Base-by-base conservation (phyloP, 2,888 invertebrate genomes). In the Pristionchus arcanus region DNA sequence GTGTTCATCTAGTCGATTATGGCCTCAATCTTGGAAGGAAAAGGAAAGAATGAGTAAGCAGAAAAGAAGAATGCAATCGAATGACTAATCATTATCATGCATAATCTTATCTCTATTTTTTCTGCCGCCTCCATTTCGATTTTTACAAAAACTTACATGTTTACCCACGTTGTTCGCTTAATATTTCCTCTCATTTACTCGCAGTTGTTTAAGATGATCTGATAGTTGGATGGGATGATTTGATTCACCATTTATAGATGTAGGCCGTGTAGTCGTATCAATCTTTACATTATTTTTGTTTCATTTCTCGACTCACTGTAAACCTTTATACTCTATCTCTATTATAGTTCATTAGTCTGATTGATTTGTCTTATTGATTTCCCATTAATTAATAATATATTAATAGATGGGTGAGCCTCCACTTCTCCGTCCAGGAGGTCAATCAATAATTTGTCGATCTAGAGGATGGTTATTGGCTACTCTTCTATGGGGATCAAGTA, bases 391-490 rank as follows among this genome's bases (percentile, higher is more conserved):
- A 19, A 19, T 84, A 31, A 53, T 84, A 9, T 16, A 16, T 34
- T 71, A 2, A 34, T n/a, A 19, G 55, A 87, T 53, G 68, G 87
- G 66, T 1, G 87, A 87, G 37, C 87, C 87, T 15, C 87, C 71
- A 25, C 28, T 34, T 25, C 55, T 71, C 31, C 31, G 11, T 68
- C 53, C 71, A 25, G 87, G 87, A 16, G 87, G 71, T 28, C 87
- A 87, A 55, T 37, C 87, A 9, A 21, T 87, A 21, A 28, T 68
- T 19, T 11, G 53, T 19, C 21, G 71, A 53, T 34, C 87, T 11
- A 25, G 71, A 49, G 87, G 87, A 49, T 87, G 87, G 87, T 68
- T 87, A 34, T 31, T 87, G 4, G 68, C 71, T 13, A n/a, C 37
- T 19, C 68, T 71, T 11, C 71, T 87, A 31, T 31, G 68, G 49